A percentile compares a stretch with the other conserved stretches of the same genome.
Evolutionary conservation across 2,888 invertebrate genomes (phyloP).

Genomic region (Perizoma flavofasciatum): DNA sequence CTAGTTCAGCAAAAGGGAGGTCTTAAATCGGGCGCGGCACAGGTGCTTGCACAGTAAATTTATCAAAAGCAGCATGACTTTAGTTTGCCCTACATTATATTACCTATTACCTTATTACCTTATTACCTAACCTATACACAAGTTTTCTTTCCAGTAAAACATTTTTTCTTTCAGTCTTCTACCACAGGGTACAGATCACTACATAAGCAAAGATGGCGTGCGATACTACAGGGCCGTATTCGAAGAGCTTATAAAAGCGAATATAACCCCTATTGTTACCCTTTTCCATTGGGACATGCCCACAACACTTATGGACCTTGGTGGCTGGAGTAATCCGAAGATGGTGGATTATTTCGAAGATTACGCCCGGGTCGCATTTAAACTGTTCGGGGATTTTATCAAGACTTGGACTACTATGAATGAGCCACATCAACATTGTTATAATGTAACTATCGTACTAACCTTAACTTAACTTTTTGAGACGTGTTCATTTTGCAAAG

Average conservation of each 20-base stretch:
- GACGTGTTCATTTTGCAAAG: too few relatives aligned
- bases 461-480: too few relatives aligned
- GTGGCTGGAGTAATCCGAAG: slow-evolving; percentile 80
- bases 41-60: too few relatives aligned
- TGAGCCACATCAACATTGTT: slow-evolving; percentile 86
- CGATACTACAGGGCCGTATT: slow-evolving; percentile 90
- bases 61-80: too few relatives aligned
- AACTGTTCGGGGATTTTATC: slow-evolving; percentile 85
- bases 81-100: too few relatives aligned
- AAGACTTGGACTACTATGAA: slow-evolving; percentile 91
- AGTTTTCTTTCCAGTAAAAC: too few relatives aligned
- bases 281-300: slow-evolving; percentile 86
- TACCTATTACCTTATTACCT: too few relatives aligned
- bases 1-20: too few relatives aligned
- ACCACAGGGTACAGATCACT: slow-evolving; percentile 86
- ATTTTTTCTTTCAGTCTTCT: slow-evolving; percentile 79
- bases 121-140: too few relatives aligned
- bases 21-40: too few relatives aligned
- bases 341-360: slow-evolving; percentile 81
- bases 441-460: slow-evolving; percentile 57
- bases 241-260: slow-evolving; percentile 85
- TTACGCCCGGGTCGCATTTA: slow-evolving; percentile 82
- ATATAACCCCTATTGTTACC: slow-evolving; percentile 87
- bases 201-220: slow-evolving; percentile 87
- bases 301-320: slow-evolving; percentile 76